phyloP scores from a whole-genome alignment of 2,888 invertebrate species.

The Caenorhabditis angaria region DNA sequence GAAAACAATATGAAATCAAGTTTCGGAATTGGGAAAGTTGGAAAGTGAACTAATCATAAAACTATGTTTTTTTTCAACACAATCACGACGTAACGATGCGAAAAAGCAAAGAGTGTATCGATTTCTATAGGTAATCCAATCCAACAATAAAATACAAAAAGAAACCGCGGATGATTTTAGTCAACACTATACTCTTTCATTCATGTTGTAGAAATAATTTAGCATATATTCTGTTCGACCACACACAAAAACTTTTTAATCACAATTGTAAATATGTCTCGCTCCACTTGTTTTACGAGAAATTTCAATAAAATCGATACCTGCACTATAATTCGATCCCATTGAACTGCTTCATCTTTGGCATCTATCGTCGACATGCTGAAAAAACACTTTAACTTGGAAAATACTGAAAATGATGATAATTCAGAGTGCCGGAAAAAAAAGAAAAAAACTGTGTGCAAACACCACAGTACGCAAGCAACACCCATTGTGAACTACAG shows the following conservation, averaged over 20 bases:
- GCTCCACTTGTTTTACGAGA: conserved; percentile 1
- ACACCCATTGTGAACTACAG: not conserved
- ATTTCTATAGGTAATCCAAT: not conserved
- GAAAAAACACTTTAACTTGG: not conserved
- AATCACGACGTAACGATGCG: not conserved
- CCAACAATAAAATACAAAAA: not conserved
- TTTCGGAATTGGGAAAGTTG: too few relatives aligned
- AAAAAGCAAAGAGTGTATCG: not conserved
- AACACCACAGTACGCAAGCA: not conserved
- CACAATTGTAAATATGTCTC: not conserved
- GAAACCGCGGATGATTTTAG: not conserved
- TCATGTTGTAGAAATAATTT: not conserved
- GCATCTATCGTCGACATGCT: not conserved
- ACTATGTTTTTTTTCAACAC: not conserved
- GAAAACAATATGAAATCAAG: not conserved
- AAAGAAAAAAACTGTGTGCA: not conserved
- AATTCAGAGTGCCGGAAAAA: not conserved
- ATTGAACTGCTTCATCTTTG: not conserved
- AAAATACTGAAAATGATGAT: not conserved
- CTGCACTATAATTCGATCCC: not conserved
- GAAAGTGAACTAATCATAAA: too few relatives aligned
- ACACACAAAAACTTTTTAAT: not conserved
- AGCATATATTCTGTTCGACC: not conserved
- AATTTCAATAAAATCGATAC: too few relatives aligned
- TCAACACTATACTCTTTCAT: too few relatives aligned